A percentile compares a stretch with the other conserved stretches of the same genome.
phyloP scores from a whole-genome alignment of 2,888 invertebrate genomes.

The Cantharis nigra region DNA sequence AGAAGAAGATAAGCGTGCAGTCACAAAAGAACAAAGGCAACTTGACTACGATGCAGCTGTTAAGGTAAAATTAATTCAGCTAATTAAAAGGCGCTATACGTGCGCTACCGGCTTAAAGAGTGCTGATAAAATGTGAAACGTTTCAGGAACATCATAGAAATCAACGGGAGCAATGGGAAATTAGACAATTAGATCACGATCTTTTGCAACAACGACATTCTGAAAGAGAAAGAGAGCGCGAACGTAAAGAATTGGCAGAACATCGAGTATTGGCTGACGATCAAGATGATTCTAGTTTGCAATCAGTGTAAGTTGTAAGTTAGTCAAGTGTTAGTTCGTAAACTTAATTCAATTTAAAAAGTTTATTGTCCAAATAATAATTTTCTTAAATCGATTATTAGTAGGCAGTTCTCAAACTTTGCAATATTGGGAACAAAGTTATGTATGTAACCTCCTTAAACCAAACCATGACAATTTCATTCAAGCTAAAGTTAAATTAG shows the following conservation, averaged over 20 bases:
- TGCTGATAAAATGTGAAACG: slow-evolving; percentile 6
- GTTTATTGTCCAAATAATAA: neutral
- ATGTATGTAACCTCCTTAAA: neutral
- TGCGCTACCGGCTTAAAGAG: neutral
- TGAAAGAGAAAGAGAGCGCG: slow-evolving; percentile 62
- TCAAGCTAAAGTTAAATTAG: neutral
- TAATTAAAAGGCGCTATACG: neutral
- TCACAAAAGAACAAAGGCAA: slow-evolving; percentile 64
- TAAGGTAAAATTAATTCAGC: slow-evolving; percentile 51
- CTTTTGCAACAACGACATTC: slow-evolving; percentile 66
- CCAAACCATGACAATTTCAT: neutral
- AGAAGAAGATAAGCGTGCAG: slow-evolving; percentile 60
- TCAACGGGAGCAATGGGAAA: slow-evolving; percentile 64
- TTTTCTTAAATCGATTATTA: neutral
- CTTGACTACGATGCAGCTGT: slow-evolving; percentile 66
- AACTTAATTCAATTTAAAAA: neutral
- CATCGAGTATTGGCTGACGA: slow-evolving; percentile 48
- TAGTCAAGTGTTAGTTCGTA: neutral
- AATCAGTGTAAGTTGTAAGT: slow-evolving; percentile 47
- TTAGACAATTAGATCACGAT: slow-evolving; percentile 63
- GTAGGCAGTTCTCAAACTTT: neutral
- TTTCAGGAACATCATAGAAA: slow-evolving; percentile 60
- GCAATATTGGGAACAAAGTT: neutral
- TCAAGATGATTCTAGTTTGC: slow-evolving; percentile 47
- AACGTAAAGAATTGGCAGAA: slow-evolving; percentile 61